Percentiles rank a stretch among this genome's conserved stretches.
These are phyloP conservation scores for Poeciliopsis turrubarensis DNA, from an alignment of 2,113 vertebrate genomes.

Conservation along the genomic window DNA sequence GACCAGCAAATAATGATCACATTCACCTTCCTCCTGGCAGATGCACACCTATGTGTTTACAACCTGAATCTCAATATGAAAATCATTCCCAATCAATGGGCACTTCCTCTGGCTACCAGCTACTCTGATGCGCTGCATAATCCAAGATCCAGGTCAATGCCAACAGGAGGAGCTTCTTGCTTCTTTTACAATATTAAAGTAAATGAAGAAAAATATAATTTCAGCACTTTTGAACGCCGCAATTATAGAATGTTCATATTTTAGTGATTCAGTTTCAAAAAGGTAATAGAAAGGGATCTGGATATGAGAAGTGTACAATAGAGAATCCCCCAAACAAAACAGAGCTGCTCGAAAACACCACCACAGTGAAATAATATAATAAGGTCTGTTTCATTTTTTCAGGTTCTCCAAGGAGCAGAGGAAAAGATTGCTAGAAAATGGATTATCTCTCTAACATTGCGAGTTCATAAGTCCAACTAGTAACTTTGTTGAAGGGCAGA, in stretches of 20 bases:
- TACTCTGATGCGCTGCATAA: conserved; percentile 47
- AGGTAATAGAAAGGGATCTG: conserved; percentile 62
- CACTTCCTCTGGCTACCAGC: conserved; percentile 58
- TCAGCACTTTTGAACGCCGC: not conserved
- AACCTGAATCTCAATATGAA: conserved; percentile 73
- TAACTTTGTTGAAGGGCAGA: conserved; percentile 83
- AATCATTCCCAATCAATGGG: conserved; percentile 66
- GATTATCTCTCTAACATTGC: conserved; percentile 78
- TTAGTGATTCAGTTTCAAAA: conserved; percentile 64
- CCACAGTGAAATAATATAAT: conserved; percentile 77
- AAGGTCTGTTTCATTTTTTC: conserved; percentile 75
- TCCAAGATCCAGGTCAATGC: conserved; percentile 33
- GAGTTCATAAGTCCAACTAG: conserved; percentile 80
- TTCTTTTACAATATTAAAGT: conserved; percentile 32
- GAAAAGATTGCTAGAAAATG: conserved; percentile 78
- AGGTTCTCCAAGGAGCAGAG: conserved; percentile 68
- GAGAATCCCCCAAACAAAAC: conserved; percentile 74
- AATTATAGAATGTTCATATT: conserved; percentile 44
- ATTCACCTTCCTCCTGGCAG: conserved; percentile 79
- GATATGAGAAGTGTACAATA: conserved; percentile 65
- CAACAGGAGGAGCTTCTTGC: conserved; percentile 24
- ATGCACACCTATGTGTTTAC: conserved; percentile 60
- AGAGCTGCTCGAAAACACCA: conserved; percentile 72
- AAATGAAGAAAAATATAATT: conserved; percentile 39
- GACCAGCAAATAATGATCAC: conserved; percentile 73